Evolutionary conservation across 2,888 invertebrate genomes (phyloP), one percentile per base, ranked within the genome.

Genomic region (Xestia ashworthii): DNA sequence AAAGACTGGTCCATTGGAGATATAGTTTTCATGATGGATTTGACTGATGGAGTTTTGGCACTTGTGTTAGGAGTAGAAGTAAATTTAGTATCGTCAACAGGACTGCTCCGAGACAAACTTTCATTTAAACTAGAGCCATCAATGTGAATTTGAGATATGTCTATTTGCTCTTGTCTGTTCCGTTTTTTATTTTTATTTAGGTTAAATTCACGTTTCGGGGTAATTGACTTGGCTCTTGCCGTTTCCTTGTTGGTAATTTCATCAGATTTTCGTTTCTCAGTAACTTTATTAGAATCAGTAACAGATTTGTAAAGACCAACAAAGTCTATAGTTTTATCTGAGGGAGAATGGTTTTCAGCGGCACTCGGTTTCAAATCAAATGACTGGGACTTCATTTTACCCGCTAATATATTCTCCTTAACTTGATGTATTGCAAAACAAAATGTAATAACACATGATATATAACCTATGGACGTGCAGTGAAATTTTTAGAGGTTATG

Each of bases 21-120:
- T 6, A 87, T 84, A 38, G 86, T 92, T 85, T 94, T 95, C 90
- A 94, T 94, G 22, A 94, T 94, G 1, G 95, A 93, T 82, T 94
- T 95, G 14, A 94, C 92, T 74, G 88, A 78, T 68, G 87, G 84
- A 38, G 25, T 78, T 77, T 71, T 80, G 16, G 62, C 66, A 71
- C 76, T 84, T 14, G 82, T 68, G 44, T 90, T 88, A 50, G 94
- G 93, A 12, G 94, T 94, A 12, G 95, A 93, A 11, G 92, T 94
- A 19, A 89, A 81, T 79, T 89, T 91, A 2, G 88, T 81, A 41
- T 85, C 83, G 32, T 87, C 89, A 12, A 83, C 41, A 46, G 89
- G 81, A 55, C 89, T 88, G 58, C 81, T 87, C 16, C 74, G 86
- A 48, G 81, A 84, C 14, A 83, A 67, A 74, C 76, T 85, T 38